Conservation (phyloP, 2,797 vertebrate species). For the Cossypha heuglini region DNA sequence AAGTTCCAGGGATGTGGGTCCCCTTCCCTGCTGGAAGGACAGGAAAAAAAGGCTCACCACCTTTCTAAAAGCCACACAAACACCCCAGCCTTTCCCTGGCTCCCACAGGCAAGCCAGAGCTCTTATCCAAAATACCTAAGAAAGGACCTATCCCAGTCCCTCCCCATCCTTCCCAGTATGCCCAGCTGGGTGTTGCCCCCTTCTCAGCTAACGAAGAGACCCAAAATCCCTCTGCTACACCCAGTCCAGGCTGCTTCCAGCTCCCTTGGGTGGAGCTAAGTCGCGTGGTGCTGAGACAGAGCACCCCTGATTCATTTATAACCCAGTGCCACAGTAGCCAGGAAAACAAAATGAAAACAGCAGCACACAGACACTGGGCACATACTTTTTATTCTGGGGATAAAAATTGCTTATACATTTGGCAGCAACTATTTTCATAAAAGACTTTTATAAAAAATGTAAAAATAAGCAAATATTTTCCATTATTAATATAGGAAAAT, state of each 20-base stretch:
- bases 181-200: background rate
- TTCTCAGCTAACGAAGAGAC: background rate
- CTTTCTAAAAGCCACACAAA: background rate
- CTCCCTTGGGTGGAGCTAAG: background rate
- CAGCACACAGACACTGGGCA: background rate
- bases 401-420: slow-evolving; percentile 69
- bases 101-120: background rate
- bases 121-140: background rate
- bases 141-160: background rate
- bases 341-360: background rate
- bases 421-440: slow-evolving; percentile 68
- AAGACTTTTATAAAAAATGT: slow-evolving; percentile 71
- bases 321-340: accelerated
- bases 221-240: background rate
- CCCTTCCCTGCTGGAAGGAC: background rate
- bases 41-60: background rate
- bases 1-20: background rate
- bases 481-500: slow-evolving; percentile 71
- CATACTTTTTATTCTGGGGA: slow-evolving; percentile 64
- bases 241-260: background rate
- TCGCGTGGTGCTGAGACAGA: accelerated
- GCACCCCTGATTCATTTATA: accelerated
- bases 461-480: slow-evolving; percentile 78
- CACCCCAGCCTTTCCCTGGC: background rate
- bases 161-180: background rate